Evolutionary conservation across 2,888 invertebrate genomes (phyloP), one percentile per base, ranked within the genome.

Genomic region (Thereva unica): DNA sequence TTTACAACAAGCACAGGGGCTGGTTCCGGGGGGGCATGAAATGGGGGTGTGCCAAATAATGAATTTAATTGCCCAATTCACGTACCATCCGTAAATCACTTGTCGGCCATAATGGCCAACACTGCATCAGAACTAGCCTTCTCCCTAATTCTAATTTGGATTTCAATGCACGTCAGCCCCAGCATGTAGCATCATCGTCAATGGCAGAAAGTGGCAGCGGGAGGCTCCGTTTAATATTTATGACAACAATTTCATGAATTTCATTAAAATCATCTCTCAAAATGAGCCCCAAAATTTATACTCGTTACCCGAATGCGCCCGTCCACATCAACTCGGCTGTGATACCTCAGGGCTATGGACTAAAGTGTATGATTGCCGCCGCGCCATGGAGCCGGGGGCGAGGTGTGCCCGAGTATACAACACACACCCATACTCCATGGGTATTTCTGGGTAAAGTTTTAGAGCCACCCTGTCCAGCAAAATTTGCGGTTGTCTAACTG

Each of bases 191-290:
- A 35, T 42, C 44, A 44, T 5, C 9, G n/a, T 44, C 7, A 23
- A 23, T 23, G 23, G 23, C 23, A 23, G 47, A 49, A 45, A 59
- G 47, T n/a, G n/a, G 53, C 44, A 57, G 54, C 52, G 67, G 66
- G 69, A 72, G 72, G 61, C 71, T 75, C 72, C 72, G 74, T 75
- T 76, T 75, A 75, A 76, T 76, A 76, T 76, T 76, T 76, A 76
- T 74, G 75, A 74, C 75, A 76, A 75, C 74, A 75, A 74, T 75
- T 76, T 74, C 73, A 75, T 75, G 75, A 76, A 76, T 76, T 76
- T 76, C 75, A 76, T 76, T 76, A 76, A 75, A 76, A 75, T 73
- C 74, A 72, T 72, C 55, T 44, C 45, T 47, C 54, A 42, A 64
- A 64, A 64, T 64, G 64, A 64, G 54, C 64, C 64, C 10, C 47